Conservation (phyloP, 2,888 invertebrate genomes). For the Mesopsocus fuscifrons region DNA sequence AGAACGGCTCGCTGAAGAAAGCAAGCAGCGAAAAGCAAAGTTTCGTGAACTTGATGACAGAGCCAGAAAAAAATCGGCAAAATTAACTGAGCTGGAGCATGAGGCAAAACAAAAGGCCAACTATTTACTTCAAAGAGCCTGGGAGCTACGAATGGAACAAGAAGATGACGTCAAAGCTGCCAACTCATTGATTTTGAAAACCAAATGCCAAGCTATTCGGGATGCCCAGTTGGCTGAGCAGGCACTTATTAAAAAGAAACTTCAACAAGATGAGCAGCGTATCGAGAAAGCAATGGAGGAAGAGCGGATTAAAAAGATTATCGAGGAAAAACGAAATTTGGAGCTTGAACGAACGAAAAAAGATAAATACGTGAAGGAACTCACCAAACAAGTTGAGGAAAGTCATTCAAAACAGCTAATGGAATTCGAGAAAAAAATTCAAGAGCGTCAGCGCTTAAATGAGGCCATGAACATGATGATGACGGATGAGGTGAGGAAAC, state of each 20-base stretch:
- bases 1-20: conserved; percentile 32
- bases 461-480: conserved; percentile 41
- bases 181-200: conserved; percentile 59
- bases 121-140: conserved; percentile 31
- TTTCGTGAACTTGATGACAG: conserved; percentile 25
- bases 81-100: conserved; percentile 23
- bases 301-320: conserved; percentile 33
- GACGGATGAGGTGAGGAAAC: conserved; percentile 32
- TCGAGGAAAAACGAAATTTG: conserved; percentile 30
- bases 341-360: conserved; percentile 23
- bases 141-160: conserved; percentile 33
- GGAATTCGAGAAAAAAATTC: conserved; percentile 31
- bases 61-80: conserved; percentile 11
- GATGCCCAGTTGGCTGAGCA: conserved; percentile 62
- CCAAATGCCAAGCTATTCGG: conserved; percentile 67
- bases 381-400: conserved; percentile 30
- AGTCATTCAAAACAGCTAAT: conserved; percentile 32
- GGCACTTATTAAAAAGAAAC: conserved; percentile 23
- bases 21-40: conserved; percentile 33
- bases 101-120: conserved; percentile 29
- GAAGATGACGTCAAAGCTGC: conserved; percentile 49
- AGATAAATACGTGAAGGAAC: conserved; percentile 18
- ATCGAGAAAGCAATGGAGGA: conserved; percentile 53
- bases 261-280: conserved; percentile 27
- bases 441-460: conserved; percentile 19